Conservation (phyloP, 2,888 invertebrate species). For the Callyntrura sp. region DNA sequence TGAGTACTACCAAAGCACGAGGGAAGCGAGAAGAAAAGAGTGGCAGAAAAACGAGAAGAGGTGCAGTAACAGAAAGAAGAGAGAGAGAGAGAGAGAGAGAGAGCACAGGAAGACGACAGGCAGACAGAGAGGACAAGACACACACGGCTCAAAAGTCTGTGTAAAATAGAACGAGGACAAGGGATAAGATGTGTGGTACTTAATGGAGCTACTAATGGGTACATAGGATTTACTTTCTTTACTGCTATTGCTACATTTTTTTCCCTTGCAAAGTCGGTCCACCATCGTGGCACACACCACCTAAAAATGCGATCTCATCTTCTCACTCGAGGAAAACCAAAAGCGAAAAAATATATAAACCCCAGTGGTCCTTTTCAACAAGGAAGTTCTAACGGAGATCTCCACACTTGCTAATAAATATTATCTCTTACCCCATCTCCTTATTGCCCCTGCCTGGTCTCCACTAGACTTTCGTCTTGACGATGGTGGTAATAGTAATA, state of each 20-base stretch:
- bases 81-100: constrained; percentile 29
- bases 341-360: constrained; percentile 31
- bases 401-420: constrained; percentile 70
- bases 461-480: neutral
- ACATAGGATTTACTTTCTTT: constrained; percentile 80
- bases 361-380: constrained; percentile 49
- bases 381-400: constrained; percentile 52
- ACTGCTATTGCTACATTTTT: constrained; percentile 30
- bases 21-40: constrained; percentile 21
- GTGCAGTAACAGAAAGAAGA: neutral
- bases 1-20: constrained; percentile 63
- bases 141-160: constrained; percentile 65
- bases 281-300: no score
- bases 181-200: constrained; percentile 76
- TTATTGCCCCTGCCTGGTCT: neutral
- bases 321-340: constrained; percentile 20
- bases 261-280: neutral
- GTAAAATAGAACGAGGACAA: constrained; percentile 76
- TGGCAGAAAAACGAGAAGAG: constrained; percentile 40
- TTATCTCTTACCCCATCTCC: constrained; percentile 69
- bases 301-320: constrained; percentile 43
- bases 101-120: constrained; percentile 43
- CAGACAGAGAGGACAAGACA: no score
- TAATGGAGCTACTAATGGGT: constrained; percentile 81
- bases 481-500: no score